These are phyloP conservation scores for Eubucco bourcierii DNA, from an alignment of 2,113 vertebrate genomes.

Conservation along the genomic window DNA sequence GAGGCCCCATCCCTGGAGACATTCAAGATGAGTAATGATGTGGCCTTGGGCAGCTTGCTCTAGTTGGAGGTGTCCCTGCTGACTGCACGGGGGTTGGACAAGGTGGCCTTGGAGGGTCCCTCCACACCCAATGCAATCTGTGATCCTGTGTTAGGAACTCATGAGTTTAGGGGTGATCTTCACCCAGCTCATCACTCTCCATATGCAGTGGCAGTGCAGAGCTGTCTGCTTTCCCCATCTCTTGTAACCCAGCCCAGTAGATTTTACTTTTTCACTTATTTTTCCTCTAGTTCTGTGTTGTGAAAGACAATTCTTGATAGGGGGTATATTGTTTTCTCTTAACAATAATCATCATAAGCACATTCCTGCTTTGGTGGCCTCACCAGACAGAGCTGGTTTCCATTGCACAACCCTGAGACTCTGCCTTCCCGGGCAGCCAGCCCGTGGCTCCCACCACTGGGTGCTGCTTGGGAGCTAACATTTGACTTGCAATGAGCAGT, in stretches of 20 bases:
- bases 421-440: neutral
- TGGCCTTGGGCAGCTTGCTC: too few species aligned
- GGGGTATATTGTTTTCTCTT: accelerated
- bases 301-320: neutral
- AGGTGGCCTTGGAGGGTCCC: too few species aligned
- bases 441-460: neutral
- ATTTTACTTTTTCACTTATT: neutral
- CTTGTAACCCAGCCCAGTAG: accelerated
- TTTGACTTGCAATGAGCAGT: neutral
- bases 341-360: neutral
- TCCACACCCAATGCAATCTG: too few species aligned
- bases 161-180: neutral
- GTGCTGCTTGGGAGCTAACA: neutral
- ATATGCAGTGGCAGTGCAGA: neutral
- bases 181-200: accelerated
- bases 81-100: too few species aligned
- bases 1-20: too few species aligned
- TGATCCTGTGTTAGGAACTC: accelerated
- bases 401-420: neutral
- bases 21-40: too few species aligned
- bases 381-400: neutral
- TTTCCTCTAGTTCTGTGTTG: neutral
- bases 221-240: neutral
- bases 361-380: neutral
- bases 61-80: too few species aligned